phyloP scores from a whole-genome alignment of 2,797 vertebrate genomes.

The Artibeus lituratus region DNA sequence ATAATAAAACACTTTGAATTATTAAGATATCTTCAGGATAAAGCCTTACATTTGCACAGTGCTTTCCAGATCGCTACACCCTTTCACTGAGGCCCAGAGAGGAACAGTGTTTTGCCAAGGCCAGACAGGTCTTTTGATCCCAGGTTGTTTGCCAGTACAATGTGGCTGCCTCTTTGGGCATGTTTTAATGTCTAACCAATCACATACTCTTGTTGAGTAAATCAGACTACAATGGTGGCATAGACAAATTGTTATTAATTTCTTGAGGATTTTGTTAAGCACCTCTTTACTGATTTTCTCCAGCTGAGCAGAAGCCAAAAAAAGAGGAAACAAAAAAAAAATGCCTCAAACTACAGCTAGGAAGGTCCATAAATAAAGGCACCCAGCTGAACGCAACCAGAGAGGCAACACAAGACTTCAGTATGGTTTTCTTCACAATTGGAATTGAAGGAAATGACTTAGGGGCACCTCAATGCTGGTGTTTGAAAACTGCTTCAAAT shows the following conservation, averaged over 20 bases:
- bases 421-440: background rate
- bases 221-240: background rate
- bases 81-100: background rate
- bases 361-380: background rate
- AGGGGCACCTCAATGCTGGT: background rate
- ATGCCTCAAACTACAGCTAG: background rate
- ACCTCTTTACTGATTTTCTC: slow-evolving; percentile 21
- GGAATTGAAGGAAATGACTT: background rate
- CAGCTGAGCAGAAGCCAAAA: slow-evolving; percentile 15
- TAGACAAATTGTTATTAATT: background rate
- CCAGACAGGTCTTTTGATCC: background rate
- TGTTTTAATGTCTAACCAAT: background rate
- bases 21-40: background rate
- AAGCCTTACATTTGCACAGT: background rate
- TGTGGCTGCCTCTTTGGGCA: background rate
- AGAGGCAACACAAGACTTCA: background rate
- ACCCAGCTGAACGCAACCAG: background rate
- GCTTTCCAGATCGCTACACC: background rate
- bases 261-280: slow-evolving; percentile 4
- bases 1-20: background rate
- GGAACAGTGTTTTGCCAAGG: background rate
- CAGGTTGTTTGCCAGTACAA: background rate
- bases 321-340: background rate
- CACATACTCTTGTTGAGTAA: background rate
- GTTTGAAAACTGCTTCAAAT: slow-evolving; percentile 14